Percentiles rank a stretch among this genome's conserved stretches.
Evolutionary conservation across 2,888 invertebrate genomes (phyloP).

Genomic region (Steinernema hermaphroditum): DNA sequence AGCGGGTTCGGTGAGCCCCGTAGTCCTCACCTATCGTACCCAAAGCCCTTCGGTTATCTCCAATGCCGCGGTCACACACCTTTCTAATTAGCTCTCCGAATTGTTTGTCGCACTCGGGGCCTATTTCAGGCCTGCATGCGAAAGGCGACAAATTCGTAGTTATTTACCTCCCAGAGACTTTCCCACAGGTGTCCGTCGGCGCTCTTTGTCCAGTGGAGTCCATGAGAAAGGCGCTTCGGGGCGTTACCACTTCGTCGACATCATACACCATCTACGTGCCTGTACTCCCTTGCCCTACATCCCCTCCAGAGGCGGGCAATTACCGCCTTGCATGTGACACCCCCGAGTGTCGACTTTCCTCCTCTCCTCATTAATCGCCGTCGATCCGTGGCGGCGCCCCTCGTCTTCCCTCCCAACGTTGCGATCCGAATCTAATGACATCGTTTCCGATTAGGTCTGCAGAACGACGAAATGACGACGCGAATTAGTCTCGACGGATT

Average conservation of each 20-base stretch:
- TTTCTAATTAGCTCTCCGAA: not conserved
- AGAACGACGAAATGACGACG: too few species aligned
- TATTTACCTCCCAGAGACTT: too few species aligned
- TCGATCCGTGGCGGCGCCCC: not conserved
- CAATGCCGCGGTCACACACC: not conserved
- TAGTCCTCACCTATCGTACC: too few species aligned
- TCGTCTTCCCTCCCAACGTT: not conserved
- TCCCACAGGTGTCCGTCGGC: too few species aligned
- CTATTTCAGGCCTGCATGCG: too few species aligned
- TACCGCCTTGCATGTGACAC: slow-evolving; percentile 20
- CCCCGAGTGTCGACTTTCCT: slow-evolving; percentile 11
- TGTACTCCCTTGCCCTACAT: not conserved
- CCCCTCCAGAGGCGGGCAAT: not conserved
- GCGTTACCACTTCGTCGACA: too few species aligned
- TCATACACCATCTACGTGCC: too few species aligned
- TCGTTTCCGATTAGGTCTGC: too few species aligned
- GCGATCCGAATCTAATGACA: not conserved
- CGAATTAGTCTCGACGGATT: too few species aligned
- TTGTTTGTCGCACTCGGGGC: not conserved
- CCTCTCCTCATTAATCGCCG: slow-evolving; percentile 18
- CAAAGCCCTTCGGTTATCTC: too few species aligned
- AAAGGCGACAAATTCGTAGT: too few species aligned
- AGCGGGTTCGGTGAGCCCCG: slow-evolving; percentile 19
- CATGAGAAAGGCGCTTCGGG: too few species aligned
- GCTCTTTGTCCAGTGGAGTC: not conserved